A percentile compares a stretch with the other conserved stretches of the same genome.
These are phyloP conservation scores for Caenorhabditis panamensis DNA, from an alignment of 2,888 invertebrate species.

Conservation along the genomic window DNA sequence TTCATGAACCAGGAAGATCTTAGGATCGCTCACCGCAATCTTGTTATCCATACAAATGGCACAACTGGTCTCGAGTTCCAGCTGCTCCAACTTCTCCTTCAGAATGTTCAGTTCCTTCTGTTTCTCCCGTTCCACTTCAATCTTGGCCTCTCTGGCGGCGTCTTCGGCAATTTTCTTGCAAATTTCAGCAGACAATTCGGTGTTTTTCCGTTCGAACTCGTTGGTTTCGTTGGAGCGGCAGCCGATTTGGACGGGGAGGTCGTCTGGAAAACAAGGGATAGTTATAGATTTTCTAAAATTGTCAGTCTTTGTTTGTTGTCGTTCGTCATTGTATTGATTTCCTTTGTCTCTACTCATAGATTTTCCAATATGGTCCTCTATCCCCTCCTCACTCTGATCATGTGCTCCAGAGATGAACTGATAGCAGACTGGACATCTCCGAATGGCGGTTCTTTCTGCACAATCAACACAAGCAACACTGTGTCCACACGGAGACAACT, in stretches of 20 bases:
- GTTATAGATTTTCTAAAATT: too few relatives aligned
- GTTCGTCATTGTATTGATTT: too few relatives aligned
- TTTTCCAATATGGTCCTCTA: too few relatives aligned
- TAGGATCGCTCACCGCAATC: slow-evolving; percentile 39
- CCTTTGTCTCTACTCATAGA: too few relatives aligned
- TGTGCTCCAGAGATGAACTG: slow-evolving; percentile 55
- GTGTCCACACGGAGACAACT: slow-evolving; percentile 72
- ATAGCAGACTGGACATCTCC: slow-evolving; percentile 67
- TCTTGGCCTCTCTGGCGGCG: slow-evolving; percentile 63
- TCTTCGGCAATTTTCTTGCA: slow-evolving; percentile 60
- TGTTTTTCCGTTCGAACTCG: slow-evolving; percentile 27
- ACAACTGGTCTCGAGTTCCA: slow-evolving; percentile 67
- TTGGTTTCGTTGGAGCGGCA: slow-evolving; percentile 17
- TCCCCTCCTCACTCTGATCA: slow-evolving; percentile 47
- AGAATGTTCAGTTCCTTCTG: slow-evolving; percentile 61
- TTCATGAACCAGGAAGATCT: background rate
- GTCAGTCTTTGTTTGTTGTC: too few relatives aligned
- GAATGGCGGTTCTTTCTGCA: slow-evolving; percentile 57
- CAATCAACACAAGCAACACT: slow-evolving; percentile 70
- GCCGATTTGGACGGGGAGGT: slow-evolving; percentile 55
- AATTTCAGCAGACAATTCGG: slow-evolving; percentile 32
- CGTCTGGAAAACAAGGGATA: slow-evolving; percentile 32
- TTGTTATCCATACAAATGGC: slow-evolving; percentile 67
- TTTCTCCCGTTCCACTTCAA: slow-evolving; percentile 64
- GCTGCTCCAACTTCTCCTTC: slow-evolving; percentile 59